Conservation (phyloP, 2,888 invertebrate genomes). For the Perithous albicinctus region DNA sequence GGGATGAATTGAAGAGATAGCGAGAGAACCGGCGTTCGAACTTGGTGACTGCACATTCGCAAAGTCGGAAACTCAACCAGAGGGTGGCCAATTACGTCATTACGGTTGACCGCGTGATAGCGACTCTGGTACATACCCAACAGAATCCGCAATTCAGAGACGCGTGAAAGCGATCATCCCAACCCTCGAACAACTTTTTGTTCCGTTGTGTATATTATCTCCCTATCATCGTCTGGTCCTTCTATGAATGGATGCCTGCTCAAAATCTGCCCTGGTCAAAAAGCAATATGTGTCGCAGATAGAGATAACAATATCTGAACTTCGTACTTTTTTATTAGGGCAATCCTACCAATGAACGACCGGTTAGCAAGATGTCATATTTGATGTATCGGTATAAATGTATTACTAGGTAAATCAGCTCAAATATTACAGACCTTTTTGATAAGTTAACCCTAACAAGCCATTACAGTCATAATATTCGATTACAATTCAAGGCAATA, state of each 20-base stretch:
- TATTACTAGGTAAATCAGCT: too few species aligned
- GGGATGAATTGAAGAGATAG: constrained; percentile 9
- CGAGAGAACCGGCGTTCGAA: constrained; percentile 18
- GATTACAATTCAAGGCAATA: too few species aligned
- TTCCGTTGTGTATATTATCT: background rate
- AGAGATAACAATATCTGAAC: background rate
- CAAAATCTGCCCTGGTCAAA: too few species aligned
- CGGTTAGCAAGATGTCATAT: background rate
- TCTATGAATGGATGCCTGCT: background rate
- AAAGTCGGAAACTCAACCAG: constrained; percentile 40
- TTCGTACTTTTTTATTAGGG: background rate
- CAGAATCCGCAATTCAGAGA: constrained; percentile 44
- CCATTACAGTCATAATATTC: too few species aligned
- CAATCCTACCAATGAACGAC: too few species aligned
- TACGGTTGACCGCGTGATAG: constrained; percentile 61
- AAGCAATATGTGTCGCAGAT: background rate
- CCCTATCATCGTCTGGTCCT: background rate
- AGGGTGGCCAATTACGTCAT: constrained; percentile 57
- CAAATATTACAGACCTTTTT: too few species aligned
- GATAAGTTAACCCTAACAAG: too few species aligned
- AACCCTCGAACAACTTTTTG: constrained; percentile 8
- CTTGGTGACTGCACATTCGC: constrained; percentile 24
- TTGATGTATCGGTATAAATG: too few species aligned
- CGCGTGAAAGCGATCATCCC: background rate
- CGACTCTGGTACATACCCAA: constrained; percentile 18